A percentile compares a stretch with the other conserved stretches of the same genome.
phyloP scores from a whole-genome alignment of 2,113 vertebrate species.

The Clarias macrocephalus region DNA sequence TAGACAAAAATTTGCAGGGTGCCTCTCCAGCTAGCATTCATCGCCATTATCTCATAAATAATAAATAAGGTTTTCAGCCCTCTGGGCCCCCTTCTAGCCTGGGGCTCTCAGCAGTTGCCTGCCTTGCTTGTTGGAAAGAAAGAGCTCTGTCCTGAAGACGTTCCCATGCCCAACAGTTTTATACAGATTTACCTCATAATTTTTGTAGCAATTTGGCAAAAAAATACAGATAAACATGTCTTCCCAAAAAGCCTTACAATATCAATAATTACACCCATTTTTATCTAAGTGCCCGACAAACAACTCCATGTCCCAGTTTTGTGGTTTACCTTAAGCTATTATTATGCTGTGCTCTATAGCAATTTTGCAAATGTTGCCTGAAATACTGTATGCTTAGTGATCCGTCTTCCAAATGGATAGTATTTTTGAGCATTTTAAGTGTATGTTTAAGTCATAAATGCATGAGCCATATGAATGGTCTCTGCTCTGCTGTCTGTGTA shows the following conservation, averaged over 20 bases:
- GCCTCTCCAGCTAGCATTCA: too few species aligned
- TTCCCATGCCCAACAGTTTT: background rate
- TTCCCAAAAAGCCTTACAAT: background rate
- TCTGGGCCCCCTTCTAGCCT: too few species aligned
- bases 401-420: background rate
- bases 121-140: background rate
- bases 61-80: too few species aligned
- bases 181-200: background rate
- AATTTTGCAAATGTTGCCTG: background rate
- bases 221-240: background rate
- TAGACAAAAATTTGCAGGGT: too few species aligned
- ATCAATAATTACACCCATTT: background rate
- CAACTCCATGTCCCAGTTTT: background rate
- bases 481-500: constrained; percentile 58
- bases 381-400: too few species aligned
- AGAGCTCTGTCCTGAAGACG: background rate
- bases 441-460: background rate
- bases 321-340: background rate
- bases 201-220: background rate
- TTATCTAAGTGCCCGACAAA: background rate
- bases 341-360: background rate
- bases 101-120: too few species aligned
- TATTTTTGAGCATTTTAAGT: background rate
- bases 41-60: too few species aligned
- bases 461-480: background rate